Conservation (phyloP, 2,888 invertebrate genomes). For the Hemistola chrysoprasaria region DNA sequence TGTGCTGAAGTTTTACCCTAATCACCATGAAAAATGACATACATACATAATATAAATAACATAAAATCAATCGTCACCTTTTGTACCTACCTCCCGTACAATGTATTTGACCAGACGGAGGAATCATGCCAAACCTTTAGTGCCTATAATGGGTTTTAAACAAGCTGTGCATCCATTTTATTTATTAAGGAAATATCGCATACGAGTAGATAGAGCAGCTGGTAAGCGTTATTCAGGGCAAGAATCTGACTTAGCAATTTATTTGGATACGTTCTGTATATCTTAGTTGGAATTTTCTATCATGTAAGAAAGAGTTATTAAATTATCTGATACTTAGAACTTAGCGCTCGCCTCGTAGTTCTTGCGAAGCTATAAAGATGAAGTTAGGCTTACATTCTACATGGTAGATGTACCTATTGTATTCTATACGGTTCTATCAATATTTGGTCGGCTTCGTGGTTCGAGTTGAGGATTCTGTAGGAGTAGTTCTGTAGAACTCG, state of each 20-base stretch:
- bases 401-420: slow-evolving; percentile 6
- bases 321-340: slow-evolving; percentile 1
- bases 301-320: slow-evolving; percentile 12
- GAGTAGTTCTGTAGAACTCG: slow-evolving; percentile 41
- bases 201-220: slow-evolving; percentile 24
- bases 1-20: too few relatives aligned
- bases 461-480: slow-evolving; percentile 38
- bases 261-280: slow-evolving; percentile 13
- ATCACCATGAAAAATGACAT: too few relatives aligned
- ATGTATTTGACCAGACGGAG: background rate
- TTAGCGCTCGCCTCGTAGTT: slow-evolving; percentile 1
- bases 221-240: slow-evolving; percentile 18
- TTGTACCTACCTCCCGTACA: background rate
- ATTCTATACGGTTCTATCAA: slow-evolving; percentile 17
- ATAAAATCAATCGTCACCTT: too few relatives aligned
- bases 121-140: slow-evolving; percentile 14
- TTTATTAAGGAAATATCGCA: slow-evolving; percentile 28
- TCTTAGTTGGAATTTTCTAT: slow-evolving; percentile 17
- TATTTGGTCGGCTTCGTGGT: slow-evolving; percentile 22
- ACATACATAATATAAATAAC: too few relatives aligned
- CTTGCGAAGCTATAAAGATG: background rate
- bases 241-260: slow-evolving; percentile 15
- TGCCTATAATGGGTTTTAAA: slow-evolving; percentile 8
- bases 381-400: slow-evolving; percentile 2
- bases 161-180: slow-evolving; percentile 11